A percentile compares a stretch with the other conserved stretches of the same genome.
These are phyloP conservation scores for Centropristis striata DNA, from an alignment of 2,113 vertebrate genomes.

Conservation along the genomic window DNA sequence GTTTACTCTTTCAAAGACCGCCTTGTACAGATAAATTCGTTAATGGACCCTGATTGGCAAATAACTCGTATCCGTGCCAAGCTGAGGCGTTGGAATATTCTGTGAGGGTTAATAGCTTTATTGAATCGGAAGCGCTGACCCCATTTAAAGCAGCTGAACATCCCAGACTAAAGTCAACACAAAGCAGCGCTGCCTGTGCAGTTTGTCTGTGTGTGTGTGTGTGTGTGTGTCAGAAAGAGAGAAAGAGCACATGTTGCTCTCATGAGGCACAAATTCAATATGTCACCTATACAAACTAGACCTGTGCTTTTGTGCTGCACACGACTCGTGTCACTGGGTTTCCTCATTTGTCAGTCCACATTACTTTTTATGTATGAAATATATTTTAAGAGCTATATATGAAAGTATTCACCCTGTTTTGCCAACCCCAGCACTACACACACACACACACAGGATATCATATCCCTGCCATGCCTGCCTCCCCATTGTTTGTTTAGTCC, in stretches of 20 bases:
- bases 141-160: conserved; percentile 80
- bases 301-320: conserved; percentile 60
- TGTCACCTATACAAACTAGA: conserved; percentile 45
- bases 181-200: conserved; percentile 76
- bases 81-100: conserved; percentile 70
- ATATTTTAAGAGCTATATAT: neutral
- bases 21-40: conserved; percentile 36
- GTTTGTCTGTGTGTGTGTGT: conserved; percentile 37
- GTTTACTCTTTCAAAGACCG: conserved; percentile 41
- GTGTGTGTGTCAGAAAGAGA: conserved; percentile 20
- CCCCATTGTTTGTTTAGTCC: conserved; percentile 76
- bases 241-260: conserved; percentile 68
- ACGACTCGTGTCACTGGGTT: conserved; percentile 36
- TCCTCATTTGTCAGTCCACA: conserved; percentile 12
- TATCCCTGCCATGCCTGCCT: conserved; percentile 43
- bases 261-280: conserved; percentile 56
- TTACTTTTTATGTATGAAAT: neutral
- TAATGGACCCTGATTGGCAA: conserved; percentile 61
- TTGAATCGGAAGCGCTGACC: conserved; percentile 82
- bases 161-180: conserved; percentile 76
- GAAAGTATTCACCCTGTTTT: neutral
- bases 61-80: conserved; percentile 49
- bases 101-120: conserved; percentile 73
- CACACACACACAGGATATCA: conserved; percentile 64
- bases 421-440: neutral